A percentile compares a stretch with the other conserved stretches of the same genome.
Conservation (phyloP, 2,888 invertebrate species). For the Caenorhabditis plicata region DNA sequence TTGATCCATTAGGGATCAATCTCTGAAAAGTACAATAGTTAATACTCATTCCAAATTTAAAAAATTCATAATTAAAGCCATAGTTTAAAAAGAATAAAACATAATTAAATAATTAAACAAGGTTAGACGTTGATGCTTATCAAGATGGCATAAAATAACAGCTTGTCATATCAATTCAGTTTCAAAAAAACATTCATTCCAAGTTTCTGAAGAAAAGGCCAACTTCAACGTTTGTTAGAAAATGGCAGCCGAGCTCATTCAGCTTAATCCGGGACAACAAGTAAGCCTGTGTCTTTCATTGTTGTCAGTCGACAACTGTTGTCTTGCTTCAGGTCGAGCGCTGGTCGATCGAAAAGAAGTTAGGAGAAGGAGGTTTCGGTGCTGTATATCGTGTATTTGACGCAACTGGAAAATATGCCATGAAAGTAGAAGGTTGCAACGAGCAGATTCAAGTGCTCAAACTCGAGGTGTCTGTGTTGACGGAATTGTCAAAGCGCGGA, state of each 20-base stretch:
- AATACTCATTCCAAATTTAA: too few relatives aligned
- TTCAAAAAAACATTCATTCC: too few relatives aligned
- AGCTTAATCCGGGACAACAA: conserved; percentile 48
- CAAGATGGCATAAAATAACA: too few relatives aligned
- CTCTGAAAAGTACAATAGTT: too few relatives aligned
- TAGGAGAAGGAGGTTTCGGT: conserved; percentile 58
- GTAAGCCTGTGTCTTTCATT: conserved; percentile 2
- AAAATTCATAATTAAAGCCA: too few relatives aligned
- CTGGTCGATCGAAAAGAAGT: conserved; percentile 58
- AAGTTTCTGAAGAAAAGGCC: too few relatives aligned
- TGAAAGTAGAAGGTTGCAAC: conserved; percentile 51
- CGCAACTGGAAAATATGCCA: conserved; percentile 50
- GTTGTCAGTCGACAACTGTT: background rate
- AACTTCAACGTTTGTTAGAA: conserved; percentile 1
- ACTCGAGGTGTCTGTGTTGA: conserved; percentile 58
- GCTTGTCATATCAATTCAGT: too few relatives aligned
- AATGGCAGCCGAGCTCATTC: conserved; percentile 51
- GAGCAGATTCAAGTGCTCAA: conserved; percentile 53
- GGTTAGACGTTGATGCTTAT: too few relatives aligned
- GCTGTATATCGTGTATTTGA: conserved; percentile 57
- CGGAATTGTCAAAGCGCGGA: conserved; percentile 48
- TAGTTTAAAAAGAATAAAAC: too few relatives aligned
- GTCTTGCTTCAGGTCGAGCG: conserved; percentile 42
- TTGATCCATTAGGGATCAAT: too few relatives aligned
- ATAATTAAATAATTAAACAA: too few relatives aligned